Base-by-base conservation (phyloP, 2,113 vertebrate genomes). In the Chamaea fasciata region DNA sequence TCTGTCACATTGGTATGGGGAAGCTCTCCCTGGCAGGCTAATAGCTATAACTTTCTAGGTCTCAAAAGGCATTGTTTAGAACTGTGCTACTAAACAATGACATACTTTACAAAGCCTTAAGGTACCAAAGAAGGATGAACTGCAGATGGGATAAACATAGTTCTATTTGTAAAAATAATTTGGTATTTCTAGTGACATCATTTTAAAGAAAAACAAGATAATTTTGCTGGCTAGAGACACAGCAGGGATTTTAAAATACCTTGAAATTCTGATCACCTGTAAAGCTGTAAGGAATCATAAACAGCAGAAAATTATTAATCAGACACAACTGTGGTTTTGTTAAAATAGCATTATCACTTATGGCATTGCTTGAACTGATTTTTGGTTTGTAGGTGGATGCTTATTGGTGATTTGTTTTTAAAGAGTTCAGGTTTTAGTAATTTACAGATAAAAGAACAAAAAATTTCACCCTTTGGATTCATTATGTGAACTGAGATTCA, bases 11-110 rank as follows among this genome's bases (percentile, higher is more conserved):
- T 57, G 74, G 70, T 77, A 92, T 91, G 86, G 50, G 49, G 68
- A 97, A 92, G 83, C 71, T 92, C 49, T 95, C 71, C 42, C 35
- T 52, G 77, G 42, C 60, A 89, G 78, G 35, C n/a, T 95, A 89
- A 53, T 91, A 93, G 42, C 76, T 68, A 37, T 77, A 94, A 95
- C 87, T 93, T 95, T 90, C 62, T 41, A 76, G 27, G 50, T 69
- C 86, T 96, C 88, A 64, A 84, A 95, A 82, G 86, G 75, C n/a
- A 49, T 78, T 94, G 69, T 94, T 96, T 90, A 94, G 82, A 96
- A 76, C 88, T 83, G 14, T 88, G 62, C 65, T 77, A 46, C 62
- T 95, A 89, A 93, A 94, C 83, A 93, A 82, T 74, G 57, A 74
- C 27, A 31, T 42, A 90, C 55, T 96, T 68, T 85, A 74, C 44